Base-by-base conservation (phyloP, 2,888 invertebrate species). In the Chorisops tibialis region DNA sequence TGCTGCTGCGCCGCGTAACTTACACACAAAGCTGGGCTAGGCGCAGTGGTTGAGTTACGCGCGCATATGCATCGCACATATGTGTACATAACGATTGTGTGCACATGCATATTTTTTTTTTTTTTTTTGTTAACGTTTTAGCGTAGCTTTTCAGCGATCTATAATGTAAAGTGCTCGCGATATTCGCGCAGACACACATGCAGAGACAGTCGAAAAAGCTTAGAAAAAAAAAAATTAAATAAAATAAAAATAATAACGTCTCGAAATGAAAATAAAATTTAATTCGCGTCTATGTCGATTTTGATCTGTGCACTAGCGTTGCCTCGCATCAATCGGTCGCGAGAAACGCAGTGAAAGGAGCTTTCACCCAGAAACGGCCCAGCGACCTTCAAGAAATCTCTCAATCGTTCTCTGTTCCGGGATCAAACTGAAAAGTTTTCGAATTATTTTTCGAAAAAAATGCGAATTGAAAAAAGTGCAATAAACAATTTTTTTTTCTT, bases 301-400 rank as follows among this genome's bases (percentile, higher is more conserved):
- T 11, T 18, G 21, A 45, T 45, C 30, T 45, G 45, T 35, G 56
- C 45, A 24, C 43, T 45, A 30, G 30, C 56, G 30, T 45, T 19
- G 39, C 24, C 54, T 30, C 9, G 6, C 21, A 30, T 30, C 43
- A 56, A 56, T 24, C 45, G 56, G 14, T 56, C 43, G 56, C 45
- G 30, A 30, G 2, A 22, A 65, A 68, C 68, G 67, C 67, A 68
- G 65, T 62, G 67, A 67, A 61, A 65, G 63, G 62, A 68, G 66
- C 67, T 67, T 68, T 68, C 65, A 66, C 66, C 67, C 65, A 52
- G 59, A 45, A 35, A 47, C 51, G 56, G 56, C 56, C 56, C 56
- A 45, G 43, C 56, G 56, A 56, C 56, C 56, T 56, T 56, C 56
- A 56, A 56, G 56, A 22, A 39, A 30, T 39, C 54, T 39, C 21